Evolutionary conservation across 2,797 vertebrate genomes (phyloP).

Genomic region (Lagorchestes hirsutus): DNA sequence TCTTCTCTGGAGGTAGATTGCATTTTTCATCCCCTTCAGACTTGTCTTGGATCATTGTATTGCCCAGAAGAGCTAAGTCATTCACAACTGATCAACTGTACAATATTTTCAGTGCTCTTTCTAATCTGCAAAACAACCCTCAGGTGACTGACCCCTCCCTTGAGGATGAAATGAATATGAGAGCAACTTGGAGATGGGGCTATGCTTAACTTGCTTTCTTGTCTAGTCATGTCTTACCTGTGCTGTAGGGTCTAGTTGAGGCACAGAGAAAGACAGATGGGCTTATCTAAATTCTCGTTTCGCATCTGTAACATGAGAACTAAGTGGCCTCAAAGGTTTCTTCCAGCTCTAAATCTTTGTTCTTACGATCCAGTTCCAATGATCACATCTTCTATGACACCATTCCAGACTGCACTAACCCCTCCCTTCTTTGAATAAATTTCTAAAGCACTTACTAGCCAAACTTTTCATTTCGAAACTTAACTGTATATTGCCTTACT

Average conservation of each 20-base stretch:
- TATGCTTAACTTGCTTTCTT: neutral
- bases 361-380: neutral
- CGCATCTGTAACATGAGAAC: too few species aligned
- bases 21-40: neutral
- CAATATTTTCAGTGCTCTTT: neutral
- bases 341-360: neutral
- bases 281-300: too few species aligned
- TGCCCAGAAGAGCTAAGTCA: neutral
- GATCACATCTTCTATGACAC: neutral
- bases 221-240: neutral
- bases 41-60: neutral
- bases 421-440: neutral
- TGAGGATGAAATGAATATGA: neutral
- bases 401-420: neutral
- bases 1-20: neutral
- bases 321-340: too few species aligned
- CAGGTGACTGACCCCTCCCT: neutral
- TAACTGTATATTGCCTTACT: neutral
- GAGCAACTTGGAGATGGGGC: neutral
- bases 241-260: constrained; percentile 15
- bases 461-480: neutral
- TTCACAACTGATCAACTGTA: neutral
- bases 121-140: neutral
- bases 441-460: neutral
- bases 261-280: constrained; percentile 3